Conservation (phyloP, 2,113 vertebrate species). For the Salminus brasiliensis region DNA sequence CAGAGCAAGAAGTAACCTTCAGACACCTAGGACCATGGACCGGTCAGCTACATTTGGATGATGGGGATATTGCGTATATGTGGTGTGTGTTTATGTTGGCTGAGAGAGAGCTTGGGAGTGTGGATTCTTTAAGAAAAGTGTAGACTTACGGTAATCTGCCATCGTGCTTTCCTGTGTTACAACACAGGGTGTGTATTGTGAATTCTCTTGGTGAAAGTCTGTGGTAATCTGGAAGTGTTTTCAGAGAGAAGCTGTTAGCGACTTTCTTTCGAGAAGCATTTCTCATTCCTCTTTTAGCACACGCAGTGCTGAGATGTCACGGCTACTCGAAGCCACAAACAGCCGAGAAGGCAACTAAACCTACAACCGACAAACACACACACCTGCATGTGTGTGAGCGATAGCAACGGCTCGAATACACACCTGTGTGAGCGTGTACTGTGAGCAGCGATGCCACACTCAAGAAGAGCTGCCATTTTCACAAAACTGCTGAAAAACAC, state of each 20-base stretch:
- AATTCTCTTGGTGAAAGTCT: slow-evolving; percentile 16
- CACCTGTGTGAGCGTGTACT: slow-evolving; percentile 2
- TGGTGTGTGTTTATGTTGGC: too few relatives aligned
- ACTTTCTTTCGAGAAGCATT: too few relatives aligned
- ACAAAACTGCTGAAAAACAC: not conserved
- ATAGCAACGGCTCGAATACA: slow-evolving; percentile 20
- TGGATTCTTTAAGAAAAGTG: not conserved
- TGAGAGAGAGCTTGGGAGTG: too few relatives aligned
- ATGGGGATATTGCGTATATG: too few relatives aligned
- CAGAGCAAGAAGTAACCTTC: too few relatives aligned
- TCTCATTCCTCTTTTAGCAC: slow-evolving; percentile 23
- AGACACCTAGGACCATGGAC: too few relatives aligned
- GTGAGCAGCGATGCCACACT: not conserved
- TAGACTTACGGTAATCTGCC: not conserved
- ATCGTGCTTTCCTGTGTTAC: slow-evolving; percentile 27
- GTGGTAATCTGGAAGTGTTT: not conserved
- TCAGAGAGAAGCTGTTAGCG: not conserved
- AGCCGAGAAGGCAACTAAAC: slow-evolving; percentile 19
- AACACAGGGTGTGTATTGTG: slow-evolving; percentile 1
- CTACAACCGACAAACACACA: slow-evolving; percentile 40
- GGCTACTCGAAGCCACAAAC: slow-evolving; percentile 26
- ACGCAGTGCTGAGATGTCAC: not conserved
- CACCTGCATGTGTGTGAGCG: slow-evolving; percentile 13
- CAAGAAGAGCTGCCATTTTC: not conserved
- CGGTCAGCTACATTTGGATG: too few relatives aligned